Percentiles rank a stretch among this genome's conserved stretches.
Conservation (phyloP, 2,888 invertebrate genomes). For the Callinectes sapidus region DNA sequence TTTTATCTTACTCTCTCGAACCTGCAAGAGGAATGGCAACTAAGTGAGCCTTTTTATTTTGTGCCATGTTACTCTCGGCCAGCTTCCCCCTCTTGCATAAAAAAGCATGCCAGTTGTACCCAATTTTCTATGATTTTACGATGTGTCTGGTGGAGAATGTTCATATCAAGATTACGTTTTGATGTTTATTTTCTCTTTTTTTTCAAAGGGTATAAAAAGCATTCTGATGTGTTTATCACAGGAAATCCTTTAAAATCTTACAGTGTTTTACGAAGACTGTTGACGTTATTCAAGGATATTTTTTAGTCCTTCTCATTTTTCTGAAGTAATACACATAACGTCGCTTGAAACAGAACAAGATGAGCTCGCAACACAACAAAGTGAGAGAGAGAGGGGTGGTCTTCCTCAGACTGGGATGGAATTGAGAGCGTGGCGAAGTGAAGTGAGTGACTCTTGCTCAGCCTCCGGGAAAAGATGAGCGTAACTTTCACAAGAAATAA, state of each 20-base stretch:
- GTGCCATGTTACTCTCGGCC: too few relatives aligned
- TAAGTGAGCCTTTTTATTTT: too few relatives aligned
- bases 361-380: background rate
- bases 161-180: background rate
- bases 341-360: background rate
- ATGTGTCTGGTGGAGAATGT: background rate
- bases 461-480: conserved; percentile 3
- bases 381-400: background rate
- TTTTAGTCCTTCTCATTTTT: background rate
- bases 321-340: background rate
- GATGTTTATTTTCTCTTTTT: background rate
- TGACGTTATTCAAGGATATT: background rate
- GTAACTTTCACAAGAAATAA: background rate
- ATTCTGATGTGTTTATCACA: too few relatives aligned
- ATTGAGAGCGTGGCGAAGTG: background rate
- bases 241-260: background rate
- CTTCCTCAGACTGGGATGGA: background rate
- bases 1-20: too few relatives aligned
- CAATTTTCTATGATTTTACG: background rate
- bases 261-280: background rate
- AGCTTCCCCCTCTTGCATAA: too few relatives aligned
- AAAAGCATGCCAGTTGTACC: background rate
- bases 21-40: too few relatives aligned
- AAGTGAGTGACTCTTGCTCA: background rate
- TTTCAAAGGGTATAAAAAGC: background rate